Conservation (phyloP, 1,140 invertebrate genomes). For the Penaeus indicus region DNA sequence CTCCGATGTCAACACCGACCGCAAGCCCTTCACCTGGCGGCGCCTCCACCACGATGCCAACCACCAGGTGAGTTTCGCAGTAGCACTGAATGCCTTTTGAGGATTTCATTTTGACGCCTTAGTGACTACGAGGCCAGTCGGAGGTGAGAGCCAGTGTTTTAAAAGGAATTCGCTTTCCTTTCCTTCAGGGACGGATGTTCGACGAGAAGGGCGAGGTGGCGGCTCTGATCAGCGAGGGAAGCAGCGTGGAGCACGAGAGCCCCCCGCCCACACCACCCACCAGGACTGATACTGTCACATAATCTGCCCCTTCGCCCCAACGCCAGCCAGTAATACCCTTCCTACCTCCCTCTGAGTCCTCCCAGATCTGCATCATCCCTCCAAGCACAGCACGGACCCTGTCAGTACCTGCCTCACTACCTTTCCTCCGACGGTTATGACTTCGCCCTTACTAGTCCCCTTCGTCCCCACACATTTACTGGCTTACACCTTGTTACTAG, state of each 20-base stretch:
- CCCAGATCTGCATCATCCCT: too few species aligned
- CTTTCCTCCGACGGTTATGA: too few species aligned
- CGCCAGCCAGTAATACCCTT: too few species aligned
- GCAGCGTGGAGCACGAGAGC: constrained; percentile 64
- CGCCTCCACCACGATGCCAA: constrained; percentile 57
- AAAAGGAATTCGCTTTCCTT: not conserved
- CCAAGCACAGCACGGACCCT: too few species aligned
- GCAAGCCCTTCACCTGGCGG: constrained; percentile 64
- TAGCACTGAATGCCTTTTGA: not conserved
- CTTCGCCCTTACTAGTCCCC: too few species aligned
- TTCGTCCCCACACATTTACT: too few species aligned
- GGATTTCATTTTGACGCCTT: too few species aligned
- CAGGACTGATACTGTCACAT: constrained; percentile 32
- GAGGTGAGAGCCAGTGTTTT: not conserved
- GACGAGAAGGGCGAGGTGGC: constrained; percentile 65
- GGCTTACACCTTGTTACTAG: too few species aligned
- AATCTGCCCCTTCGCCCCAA: not conserved
- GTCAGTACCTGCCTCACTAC: too few species aligned
- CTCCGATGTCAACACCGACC: constrained; percentile 72
- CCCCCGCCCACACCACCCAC: constrained; percentile 64
- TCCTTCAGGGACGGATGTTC: constrained; percentile 61
- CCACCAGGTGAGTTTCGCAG: constrained; percentile 47
- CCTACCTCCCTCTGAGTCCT: too few species aligned
- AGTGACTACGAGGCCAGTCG: not conserved
- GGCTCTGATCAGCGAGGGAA: constrained; percentile 64